A percentile compares a stretch with the other conserved stretches of the same genome.
Conservation (phyloP, 2,113 vertebrate genomes). For the Actenoides hombroni region DNA sequence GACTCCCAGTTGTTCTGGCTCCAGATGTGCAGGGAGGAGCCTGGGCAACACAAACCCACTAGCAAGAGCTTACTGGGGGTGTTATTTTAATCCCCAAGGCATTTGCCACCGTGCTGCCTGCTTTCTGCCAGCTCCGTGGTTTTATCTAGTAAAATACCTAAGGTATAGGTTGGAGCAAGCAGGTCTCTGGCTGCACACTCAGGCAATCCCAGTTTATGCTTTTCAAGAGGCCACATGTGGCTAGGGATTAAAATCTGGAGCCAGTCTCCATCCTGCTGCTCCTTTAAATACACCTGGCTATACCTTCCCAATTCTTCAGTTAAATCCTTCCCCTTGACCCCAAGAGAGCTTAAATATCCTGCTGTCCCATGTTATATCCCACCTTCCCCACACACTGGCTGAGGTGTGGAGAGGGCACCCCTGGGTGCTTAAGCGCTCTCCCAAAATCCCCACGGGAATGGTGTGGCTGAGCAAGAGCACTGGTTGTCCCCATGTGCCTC, state of each 20-base stretch:
- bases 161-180: not conserved
- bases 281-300: not conserved
- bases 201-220: not conserved
- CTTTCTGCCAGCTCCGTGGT: not conserved
- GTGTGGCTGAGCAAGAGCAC: not conserved
- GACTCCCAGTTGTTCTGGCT: constrained; percentile 40
- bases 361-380: accelerated
- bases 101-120: not conserved
- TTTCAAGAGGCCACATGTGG: not conserved
- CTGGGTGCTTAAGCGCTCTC: not conserved
- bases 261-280: not conserved
- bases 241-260: not conserved
- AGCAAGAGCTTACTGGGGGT: not conserved
- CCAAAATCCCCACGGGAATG: not conserved
- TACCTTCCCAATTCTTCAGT: not conserved
- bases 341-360: not conserved
- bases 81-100: constrained; percentile 1
- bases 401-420: not conserved
- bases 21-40: not conserved
- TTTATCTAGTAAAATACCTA: not conserved
- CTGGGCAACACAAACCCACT: not conserved
- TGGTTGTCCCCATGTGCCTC: accelerated
- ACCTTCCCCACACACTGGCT: accelerated
- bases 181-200: accelerated
- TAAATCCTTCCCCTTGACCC: not conserved